Conservation (phyloP, 2,888 invertebrate species). For the Torymus texanus region DNA sequence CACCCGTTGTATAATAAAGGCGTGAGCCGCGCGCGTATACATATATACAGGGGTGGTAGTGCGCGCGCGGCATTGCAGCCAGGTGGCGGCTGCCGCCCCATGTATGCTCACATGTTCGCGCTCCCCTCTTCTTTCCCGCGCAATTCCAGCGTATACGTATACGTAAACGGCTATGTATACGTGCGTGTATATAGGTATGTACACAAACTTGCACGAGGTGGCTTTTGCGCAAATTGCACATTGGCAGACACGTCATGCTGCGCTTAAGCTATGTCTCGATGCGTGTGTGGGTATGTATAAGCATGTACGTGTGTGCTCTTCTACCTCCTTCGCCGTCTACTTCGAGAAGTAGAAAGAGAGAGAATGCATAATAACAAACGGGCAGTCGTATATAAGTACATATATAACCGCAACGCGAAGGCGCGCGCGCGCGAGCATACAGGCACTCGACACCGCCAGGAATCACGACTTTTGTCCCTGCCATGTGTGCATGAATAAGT, state of each 20-base stretch:
- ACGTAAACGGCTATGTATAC: no score
- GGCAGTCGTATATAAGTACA: neutral
- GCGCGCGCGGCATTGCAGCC: slow-evolving; percentile 66
- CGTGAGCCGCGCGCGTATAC: slow-evolving; percentile 37
- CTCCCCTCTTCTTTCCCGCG: slow-evolving; percentile 4
- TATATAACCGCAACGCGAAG: slow-evolving; percentile 17
- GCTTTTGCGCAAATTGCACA: slow-evolving; percentile 47
- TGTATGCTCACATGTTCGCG: slow-evolving; percentile 64
- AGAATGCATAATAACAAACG: slow-evolving; percentile 2
- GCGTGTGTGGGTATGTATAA: neutral
- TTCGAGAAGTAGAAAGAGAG: neutral
- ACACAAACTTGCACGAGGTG: slow-evolving; percentile 40
- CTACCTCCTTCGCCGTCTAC: neutral
- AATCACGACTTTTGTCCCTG: slow-evolving; percentile 42
- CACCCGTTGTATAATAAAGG: slow-evolving; percentile 36
- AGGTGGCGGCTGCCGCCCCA: slow-evolving; percentile 71
- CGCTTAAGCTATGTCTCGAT: neutral
- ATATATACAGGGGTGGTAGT: slow-evolving; percentile 61
- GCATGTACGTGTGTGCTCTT: neutral
- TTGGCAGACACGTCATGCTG: slow-evolving; percentile 61
- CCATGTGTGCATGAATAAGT: no score
- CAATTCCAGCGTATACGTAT: no score
- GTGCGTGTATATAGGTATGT: neutral
- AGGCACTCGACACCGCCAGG: slow-evolving; percentile 27
- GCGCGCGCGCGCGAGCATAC: neutral